Conservation (phyloP, 1,140 invertebrate genomes). For the Andricus grossulariae region DNA sequence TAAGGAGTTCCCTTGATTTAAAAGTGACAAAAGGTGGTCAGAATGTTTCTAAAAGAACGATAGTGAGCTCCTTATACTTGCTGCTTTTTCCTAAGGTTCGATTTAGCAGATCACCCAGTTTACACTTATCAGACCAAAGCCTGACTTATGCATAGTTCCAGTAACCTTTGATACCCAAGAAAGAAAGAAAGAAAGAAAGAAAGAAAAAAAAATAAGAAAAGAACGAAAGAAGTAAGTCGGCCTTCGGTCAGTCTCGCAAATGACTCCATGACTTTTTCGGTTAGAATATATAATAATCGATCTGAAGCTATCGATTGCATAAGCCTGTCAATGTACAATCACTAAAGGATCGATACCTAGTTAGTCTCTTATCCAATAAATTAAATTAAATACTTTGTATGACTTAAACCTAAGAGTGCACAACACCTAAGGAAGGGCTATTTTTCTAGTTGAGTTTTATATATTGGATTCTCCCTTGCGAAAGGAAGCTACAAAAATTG, state of each 20-base stretch:
- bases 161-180: constrained; percentile 40
- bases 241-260: constrained; percentile 52
- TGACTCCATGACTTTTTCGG: constrained; percentile 40
- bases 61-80: no score
- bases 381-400: constrained; percentile 34
- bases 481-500: neutral
- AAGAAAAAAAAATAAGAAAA: constrained; percentile 17
- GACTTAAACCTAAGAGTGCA: constrained; percentile 69
- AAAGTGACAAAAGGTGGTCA: no score
- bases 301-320: constrained; percentile 53
- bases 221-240: constrained; percentile 51
- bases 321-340: constrained; percentile 52
- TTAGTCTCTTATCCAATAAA: constrained; percentile 53
- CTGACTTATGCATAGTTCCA: constrained; percentile 54
- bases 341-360: constrained; percentile 53
- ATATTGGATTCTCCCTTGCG: constrained; percentile 1
- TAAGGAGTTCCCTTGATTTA: no score
- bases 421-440: constrained; percentile 47
- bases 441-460: constrained; percentile 18
- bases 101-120: constrained; percentile 52
- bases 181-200: constrained; percentile 26
- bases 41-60: no score
- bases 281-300: constrained; percentile 44
- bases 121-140: constrained; percentile 51
- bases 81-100: constrained; percentile 36